These are phyloP conservation scores for Xanthia icteritia DNA, from an alignment of 2,888 invertebrate genomes.

Conservation along the genomic window DNA sequence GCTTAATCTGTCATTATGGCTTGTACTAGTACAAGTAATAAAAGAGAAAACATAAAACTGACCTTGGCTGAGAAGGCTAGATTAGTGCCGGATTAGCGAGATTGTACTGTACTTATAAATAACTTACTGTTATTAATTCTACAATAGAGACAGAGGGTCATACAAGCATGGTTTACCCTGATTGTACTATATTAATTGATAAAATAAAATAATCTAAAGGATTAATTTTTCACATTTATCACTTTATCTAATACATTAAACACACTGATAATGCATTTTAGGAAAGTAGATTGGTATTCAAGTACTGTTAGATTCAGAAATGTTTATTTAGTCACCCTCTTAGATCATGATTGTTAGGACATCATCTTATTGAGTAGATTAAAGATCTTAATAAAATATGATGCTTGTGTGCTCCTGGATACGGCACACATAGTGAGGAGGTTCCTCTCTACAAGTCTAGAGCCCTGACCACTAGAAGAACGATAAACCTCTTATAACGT, in stretches of 20 bases:
- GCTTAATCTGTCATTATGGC: too few relatives aligned
- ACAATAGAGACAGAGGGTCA: neutral
- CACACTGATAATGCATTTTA: constrained; percentile 22
- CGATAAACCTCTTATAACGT: too few relatives aligned
- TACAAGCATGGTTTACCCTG: neutral
- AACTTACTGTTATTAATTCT: neutral
- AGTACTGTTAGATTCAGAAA: neutral
- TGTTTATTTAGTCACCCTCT: neutral
- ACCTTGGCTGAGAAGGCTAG: neutral
- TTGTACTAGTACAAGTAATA: too few relatives aligned
- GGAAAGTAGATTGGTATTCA: neutral
- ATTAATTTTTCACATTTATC: constrained; percentile 37
- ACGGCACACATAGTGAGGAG: neutral
- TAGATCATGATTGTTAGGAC: neutral
- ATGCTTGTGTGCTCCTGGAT: neutral
- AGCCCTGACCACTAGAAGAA: neutral
- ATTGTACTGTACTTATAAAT: neutral
- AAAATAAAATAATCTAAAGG: constrained; percentile 31
- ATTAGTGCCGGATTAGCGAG: neutral
- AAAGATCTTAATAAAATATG: neutral
- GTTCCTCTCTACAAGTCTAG: neutral
- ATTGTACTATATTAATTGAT: constrained; percentile 29
- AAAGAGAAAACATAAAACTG: neutral
- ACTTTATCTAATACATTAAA: constrained; percentile 23
- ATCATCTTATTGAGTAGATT: neutral